Evolutionary conservation across 2,113 vertebrate genomes (phyloP).

Genomic region (Tenebrosternarchus preto): DNA sequence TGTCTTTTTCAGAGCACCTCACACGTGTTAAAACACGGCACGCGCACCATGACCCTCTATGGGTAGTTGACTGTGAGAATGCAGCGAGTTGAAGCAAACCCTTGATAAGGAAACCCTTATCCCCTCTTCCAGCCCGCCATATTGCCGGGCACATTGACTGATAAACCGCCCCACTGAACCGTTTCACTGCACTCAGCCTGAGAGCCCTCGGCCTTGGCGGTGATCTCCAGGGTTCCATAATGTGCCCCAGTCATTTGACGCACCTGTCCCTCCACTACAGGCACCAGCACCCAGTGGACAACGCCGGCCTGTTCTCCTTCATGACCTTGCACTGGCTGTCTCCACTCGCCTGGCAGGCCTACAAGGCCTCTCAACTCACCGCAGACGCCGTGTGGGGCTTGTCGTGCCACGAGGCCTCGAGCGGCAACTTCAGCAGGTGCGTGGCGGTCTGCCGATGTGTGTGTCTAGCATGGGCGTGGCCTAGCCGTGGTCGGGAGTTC

Average conservation of each 20-base stretch:
- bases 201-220: constrained; percentile 45
- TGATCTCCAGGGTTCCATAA: too few species aligned
- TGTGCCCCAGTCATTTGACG: too few species aligned
- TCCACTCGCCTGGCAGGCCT: constrained; percentile 74
- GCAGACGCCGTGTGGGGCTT: constrained; percentile 78
- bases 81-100: constrained; percentile 42
- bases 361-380: constrained; percentile 69
- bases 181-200: constrained; percentile 57
- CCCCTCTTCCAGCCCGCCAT: constrained; percentile 52
- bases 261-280: constrained; percentile 54
- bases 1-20: neutral
- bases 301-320: constrained; percentile 81
- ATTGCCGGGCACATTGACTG: constrained; percentile 42
- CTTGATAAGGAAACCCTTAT: constrained; percentile 66
- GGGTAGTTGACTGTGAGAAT: constrained; percentile 30
- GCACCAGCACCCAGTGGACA: constrained; percentile 83
- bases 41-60: constrained; percentile 25
- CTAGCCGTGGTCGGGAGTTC: too few species aligned
- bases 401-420: constrained; percentile 78
- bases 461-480: too few species aligned
- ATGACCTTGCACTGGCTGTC: constrained; percentile 82
- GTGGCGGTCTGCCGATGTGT: constrained; percentile 1
- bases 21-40: neutral
- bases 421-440: constrained; percentile 79
- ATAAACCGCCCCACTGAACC: constrained; percentile 59